Evolutionary conservation across 1,140 invertebrate species (phyloP).

Genomic region (Drosophila ambigua): DNA sequence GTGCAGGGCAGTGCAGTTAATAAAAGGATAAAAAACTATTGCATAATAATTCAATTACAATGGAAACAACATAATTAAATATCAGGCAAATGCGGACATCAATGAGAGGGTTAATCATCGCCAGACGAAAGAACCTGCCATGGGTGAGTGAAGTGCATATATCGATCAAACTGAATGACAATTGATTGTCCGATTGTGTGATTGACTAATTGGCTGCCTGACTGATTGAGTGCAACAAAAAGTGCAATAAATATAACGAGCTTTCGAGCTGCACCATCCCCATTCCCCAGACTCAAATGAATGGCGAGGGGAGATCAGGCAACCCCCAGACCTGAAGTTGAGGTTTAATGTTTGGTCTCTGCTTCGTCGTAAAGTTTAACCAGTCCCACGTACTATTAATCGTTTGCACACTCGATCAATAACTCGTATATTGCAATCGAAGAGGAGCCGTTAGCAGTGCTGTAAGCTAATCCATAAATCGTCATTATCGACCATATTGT

Average conservation of each 20-base stretch:
- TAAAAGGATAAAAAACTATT: constrained; percentile 32
- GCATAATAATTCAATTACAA: constrained; percentile 32
- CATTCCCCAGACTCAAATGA: constrained; percentile 7
- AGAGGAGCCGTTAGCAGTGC: constrained; percentile 8
- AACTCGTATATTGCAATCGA: neutral
- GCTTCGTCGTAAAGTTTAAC: constrained; percentile 27
- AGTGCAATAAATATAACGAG: constrained; percentile 32
- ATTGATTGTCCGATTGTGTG: constrained; percentile 34
- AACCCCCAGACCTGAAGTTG: constrained; percentile 33
- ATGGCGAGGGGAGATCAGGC: constrained; percentile 15
- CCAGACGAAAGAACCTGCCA: constrained; percentile 25
- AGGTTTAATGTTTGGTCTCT: constrained; percentile 25
- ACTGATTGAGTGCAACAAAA: constrained; percentile 18
- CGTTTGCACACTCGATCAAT: constrained; percentile 36
- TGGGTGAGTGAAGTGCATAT: constrained; percentile 39
- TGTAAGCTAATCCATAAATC: constrained; percentile 4
- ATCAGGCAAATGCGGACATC: constrained; percentile 6
- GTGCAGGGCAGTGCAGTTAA: neutral
- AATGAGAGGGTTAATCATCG: constrained; percentile 55
- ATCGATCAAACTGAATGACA: constrained; percentile 40
- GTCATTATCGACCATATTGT: neutral
- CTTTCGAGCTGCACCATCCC: constrained; percentile 16
- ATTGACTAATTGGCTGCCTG: constrained; percentile 7
- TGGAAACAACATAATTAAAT: constrained; percentile 61
- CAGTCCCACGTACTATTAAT: constrained; percentile 15